Percentiles rank a stretch among this genome's conserved stretches.
Conservation (phyloP, 2,113 vertebrate genomes). For the Ictidomys tridecemlineatus region DNA sequence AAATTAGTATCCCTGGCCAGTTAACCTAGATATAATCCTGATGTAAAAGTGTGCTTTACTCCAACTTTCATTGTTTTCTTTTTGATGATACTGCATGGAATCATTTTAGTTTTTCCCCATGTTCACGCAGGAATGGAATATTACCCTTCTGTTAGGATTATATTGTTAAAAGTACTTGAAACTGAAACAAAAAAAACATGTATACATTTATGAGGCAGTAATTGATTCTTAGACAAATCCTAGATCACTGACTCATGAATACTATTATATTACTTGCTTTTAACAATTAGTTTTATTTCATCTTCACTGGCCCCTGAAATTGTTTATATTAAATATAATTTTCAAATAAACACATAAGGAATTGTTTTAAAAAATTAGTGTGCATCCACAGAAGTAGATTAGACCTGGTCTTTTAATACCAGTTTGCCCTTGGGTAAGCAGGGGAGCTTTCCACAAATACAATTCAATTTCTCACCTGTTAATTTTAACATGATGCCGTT, state of each 20-base stretch:
- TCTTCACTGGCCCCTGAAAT: not conserved
- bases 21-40: conserved; percentile 52
- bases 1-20: conserved; percentile 38
- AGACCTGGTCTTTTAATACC: not conserved
- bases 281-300: not conserved
- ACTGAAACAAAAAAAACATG: not conserved
- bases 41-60: not conserved
- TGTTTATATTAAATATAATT: not conserved
- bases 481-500: not conserved
- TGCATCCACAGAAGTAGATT: not conserved
- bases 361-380: not conserved
- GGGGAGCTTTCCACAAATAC: not conserved
- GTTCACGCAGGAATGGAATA: not conserved
- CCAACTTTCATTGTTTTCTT: conserved; percentile 29
- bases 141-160: not conserved
- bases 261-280: not conserved
- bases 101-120: not conserved
- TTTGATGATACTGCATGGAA: not conserved
- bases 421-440: not conserved
- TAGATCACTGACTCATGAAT: not conserved
- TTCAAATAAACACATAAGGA: conserved; percentile 1
- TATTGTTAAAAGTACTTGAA: conserved; percentile 1
- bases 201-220: not conserved
- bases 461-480: not conserved
- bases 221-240: not conserved